These are phyloP conservation scores for Zapornia atra DNA, from an alignment of 2,113 vertebrate genomes.

Conservation along the genomic window DNA sequence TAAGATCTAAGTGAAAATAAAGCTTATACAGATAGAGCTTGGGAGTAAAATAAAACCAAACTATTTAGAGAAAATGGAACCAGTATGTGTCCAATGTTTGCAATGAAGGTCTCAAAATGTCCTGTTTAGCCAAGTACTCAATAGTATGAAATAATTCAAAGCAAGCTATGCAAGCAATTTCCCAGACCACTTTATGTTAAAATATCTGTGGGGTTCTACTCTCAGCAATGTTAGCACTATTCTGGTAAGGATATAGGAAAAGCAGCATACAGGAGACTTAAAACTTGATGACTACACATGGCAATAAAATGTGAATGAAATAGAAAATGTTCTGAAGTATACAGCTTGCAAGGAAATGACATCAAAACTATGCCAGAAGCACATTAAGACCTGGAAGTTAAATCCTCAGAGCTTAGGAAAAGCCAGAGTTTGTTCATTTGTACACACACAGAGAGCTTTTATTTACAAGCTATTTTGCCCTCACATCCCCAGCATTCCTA, in stretches of 20 bases:
- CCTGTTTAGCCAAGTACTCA: not conserved
- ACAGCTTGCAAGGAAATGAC: slow-evolving; percentile 53
- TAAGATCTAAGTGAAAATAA: not conserved
- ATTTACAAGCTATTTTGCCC: slow-evolving; percentile 31
- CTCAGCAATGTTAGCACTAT: not conserved
- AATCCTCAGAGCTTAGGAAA: slow-evolving; percentile 55
- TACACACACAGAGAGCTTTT: not conserved
- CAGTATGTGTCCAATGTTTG: not conserved
- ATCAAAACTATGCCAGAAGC: slow-evolving; percentile 40
- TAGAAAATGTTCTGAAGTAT: slow-evolving; percentile 9
- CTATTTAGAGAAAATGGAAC: not conserved
- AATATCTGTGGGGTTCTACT: not conserved
- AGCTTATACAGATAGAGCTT: not conserved
- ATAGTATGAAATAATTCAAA: not conserved
- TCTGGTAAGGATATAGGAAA: not conserved
- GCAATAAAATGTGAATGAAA: slow-evolving; percentile 14
- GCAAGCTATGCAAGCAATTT: not conserved
- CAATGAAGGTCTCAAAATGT: not conserved
- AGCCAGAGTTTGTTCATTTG: not conserved
- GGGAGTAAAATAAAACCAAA: not conserved
- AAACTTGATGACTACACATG: not conserved
- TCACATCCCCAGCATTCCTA: slow-evolving; percentile 6
- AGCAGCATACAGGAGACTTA: not conserved
- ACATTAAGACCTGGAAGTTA: slow-evolving; percentile 48
- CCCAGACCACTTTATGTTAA: not conserved